Conservation (phyloP, 2,113 vertebrate species). For the Rattus norvegicus region DNA sequence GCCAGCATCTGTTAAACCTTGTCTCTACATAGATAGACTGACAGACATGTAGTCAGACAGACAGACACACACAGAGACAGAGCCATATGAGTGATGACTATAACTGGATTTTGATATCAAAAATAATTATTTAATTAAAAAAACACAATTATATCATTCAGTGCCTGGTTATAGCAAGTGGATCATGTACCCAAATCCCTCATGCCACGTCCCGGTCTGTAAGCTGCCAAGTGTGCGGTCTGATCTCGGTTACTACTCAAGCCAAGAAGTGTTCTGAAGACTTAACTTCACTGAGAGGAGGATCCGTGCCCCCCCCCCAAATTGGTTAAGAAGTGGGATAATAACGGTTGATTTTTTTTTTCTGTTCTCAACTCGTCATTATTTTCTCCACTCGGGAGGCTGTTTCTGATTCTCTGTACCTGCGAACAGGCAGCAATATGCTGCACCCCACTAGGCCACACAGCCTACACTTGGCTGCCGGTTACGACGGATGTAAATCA, state of each 20-base stretch:
- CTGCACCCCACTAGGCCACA: not conserved
- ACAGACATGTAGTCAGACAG: not conserved
- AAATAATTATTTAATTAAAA: not conserved
- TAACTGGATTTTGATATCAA: not conserved
- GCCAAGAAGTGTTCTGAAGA: not conserved
- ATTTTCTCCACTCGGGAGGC: not conserved
- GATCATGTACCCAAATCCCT: rapidly evolving
- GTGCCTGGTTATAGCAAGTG: not conserved
- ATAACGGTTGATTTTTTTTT: slow-evolving; percentile 34
- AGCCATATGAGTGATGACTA: not conserved
- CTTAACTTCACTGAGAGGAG: not conserved
- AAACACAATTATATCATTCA: not conserved
- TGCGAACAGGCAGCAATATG: slow-evolving; percentile 16
- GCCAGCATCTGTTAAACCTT: not conserved
- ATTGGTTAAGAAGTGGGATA: not conserved
- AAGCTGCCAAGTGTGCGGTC: not conserved
- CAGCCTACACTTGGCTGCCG: not conserved
- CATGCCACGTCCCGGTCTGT: not conserved
- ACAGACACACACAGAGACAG: not conserved
- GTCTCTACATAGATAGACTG: not conserved
- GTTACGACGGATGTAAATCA: slow-evolving; percentile 82
- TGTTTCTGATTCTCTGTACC: not conserved
- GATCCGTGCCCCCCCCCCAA: not conserved
- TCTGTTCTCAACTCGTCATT: slow-evolving; percentile 33
- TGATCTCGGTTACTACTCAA: not conserved